Base-by-base conservation (phyloP, 2,888 invertebrate species). In the Ptychoptera contaminata region DNA sequence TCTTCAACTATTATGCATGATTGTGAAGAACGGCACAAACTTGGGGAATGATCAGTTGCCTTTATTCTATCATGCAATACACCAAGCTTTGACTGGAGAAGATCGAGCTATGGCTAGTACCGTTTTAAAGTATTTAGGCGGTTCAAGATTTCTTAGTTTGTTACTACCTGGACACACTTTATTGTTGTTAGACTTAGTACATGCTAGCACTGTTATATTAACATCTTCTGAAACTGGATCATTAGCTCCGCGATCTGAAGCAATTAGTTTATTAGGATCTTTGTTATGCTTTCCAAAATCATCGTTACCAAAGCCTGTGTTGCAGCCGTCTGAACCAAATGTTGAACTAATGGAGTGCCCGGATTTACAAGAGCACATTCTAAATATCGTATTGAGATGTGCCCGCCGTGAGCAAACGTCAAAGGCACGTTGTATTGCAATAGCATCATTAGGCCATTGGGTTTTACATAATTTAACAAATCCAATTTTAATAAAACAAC, bases 391-490 rank as follows among this genome's bases (percentile, higher is more conserved):
- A 45, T 70, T 94, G 53, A 78, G 86, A 56, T 83, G 87, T 55
- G 91, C 92, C 23, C 80, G 88, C 46, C 75, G 83, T 40, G 94
- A 94, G 67, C 88, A 90, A 47, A 82, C 85, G 43, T 87, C 82
- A 14, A 76, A 80, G 56, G 92, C 92, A 23, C 76, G 93, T 50
- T 90, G 88, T 57, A 81, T 92, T 51, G 90, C 92, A 32, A 72
- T 94, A 2, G 85, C 87, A 46, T 83, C 88, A 42, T 72, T 94
- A 43, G 83, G 87, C 2, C 73, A 74, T 53, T 66, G 66, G 66
- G 54, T 63, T 16, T 52, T 64, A 4, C 51, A 63, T 47, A 61
- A 59, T 34, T 51, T 66, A 1, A 52, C 52, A 31, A 58, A 59
- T 47, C 58, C 61, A 1, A 44, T 51, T 10, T 45, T 30, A n/a